Evolutionary conservation across 2,888 invertebrate genomes (phyloP).

Genomic region (Polyploca ridens): DNA sequence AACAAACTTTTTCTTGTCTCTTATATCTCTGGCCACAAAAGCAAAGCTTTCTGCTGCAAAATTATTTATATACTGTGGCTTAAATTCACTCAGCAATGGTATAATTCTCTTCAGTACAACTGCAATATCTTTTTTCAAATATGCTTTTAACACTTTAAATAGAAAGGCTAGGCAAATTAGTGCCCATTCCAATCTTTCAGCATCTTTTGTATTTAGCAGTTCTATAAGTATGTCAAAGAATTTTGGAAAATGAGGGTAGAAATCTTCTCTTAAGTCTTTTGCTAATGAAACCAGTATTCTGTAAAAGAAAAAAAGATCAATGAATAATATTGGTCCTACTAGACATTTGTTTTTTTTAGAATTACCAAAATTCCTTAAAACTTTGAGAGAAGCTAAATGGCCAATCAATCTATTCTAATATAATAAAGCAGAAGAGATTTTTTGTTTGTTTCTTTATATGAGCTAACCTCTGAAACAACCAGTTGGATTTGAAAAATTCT

Average conservation of each 20-base stretch:
- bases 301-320: constrained; percentile 38
- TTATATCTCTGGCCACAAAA: constrained; percentile 95
- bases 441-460: too few species aligned
- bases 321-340: too few species aligned
- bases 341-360: too few species aligned
- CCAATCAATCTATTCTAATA: too few species aligned
- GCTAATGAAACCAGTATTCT: constrained; percentile 94
- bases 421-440: too few species aligned
- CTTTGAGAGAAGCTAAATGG: too few species aligned
- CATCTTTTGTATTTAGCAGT: constrained; percentile 89
- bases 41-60: constrained; percentile 99
- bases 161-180: constrained; percentile 94
- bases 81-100: constrained; percentile 90
- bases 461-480: too few species aligned
- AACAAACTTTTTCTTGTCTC: constrained; percentile 90
- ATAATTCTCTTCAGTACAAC: constrained; percentile 88
- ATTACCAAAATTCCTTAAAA: too few species aligned
- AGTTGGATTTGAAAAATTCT: too few species aligned
- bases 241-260: constrained; percentile 92
- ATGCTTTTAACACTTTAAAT: constrained; percentile 94
- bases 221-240: constrained; percentile 90
- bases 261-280: constrained; percentile 94
- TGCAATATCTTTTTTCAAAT: constrained; percentile 91
- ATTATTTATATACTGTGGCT: constrained; percentile 93
- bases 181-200: constrained; percentile 93